A percentile compares a stretch with the other conserved stretches of the same genome.
Evolutionary conservation across 2,888 invertebrate species (phyloP).

Genomic region (Caenorhabditis sp.): DNA sequence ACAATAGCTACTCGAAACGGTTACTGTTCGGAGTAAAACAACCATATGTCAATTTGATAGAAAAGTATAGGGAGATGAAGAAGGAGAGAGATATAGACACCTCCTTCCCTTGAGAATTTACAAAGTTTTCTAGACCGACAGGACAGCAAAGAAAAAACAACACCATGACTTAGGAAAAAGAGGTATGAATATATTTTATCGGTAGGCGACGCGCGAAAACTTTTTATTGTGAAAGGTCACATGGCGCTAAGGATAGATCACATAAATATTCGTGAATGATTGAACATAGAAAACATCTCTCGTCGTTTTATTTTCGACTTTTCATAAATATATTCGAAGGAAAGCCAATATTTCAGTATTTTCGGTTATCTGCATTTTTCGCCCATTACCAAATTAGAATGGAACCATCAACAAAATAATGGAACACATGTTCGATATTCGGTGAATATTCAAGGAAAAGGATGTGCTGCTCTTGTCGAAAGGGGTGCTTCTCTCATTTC

Average conservation of each 20-base stretch:
- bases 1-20: too few species aligned
- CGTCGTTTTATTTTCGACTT: too few species aligned
- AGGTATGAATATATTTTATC: too few species aligned
- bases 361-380: neutral
- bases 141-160: too few species aligned
- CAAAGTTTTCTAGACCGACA: too few species aligned
- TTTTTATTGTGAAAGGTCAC: too few species aligned
- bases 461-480: neutral
- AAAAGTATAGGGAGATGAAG: neutral
- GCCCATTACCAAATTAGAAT: neutral
- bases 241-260: too few species aligned
- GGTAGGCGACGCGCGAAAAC: too few species aligned
- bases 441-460: neutral
- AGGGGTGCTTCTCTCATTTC: conserved; percentile 8
- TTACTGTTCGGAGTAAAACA: conserved; percentile 4
- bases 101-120: neutral
- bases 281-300: too few species aligned
- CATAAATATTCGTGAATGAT: too few species aligned
- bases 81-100: neutral
- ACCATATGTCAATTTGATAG: conserved; percentile 5
- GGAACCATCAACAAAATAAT: neutral
- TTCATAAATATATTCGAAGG: too few species aligned
- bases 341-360: neutral
- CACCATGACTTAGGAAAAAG: too few species aligned
- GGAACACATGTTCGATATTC: neutral